phyloP scores from a whole-genome alignment of 2,113 vertebrate genomes.

The Ondatra zibethicus region DNA sequence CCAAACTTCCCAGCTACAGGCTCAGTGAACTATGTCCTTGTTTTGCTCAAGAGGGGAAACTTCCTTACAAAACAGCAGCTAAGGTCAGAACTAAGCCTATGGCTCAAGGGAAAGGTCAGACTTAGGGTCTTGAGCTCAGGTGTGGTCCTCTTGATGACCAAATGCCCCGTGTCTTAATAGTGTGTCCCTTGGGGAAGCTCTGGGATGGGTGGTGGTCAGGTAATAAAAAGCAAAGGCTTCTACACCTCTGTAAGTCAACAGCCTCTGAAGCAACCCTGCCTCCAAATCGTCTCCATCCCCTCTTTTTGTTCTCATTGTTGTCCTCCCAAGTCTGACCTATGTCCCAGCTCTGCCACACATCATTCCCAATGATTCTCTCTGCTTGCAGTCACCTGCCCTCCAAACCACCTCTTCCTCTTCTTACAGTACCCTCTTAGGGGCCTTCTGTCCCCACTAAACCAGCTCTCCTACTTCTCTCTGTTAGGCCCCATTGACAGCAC shows the following conservation, averaged over 20 bases:
- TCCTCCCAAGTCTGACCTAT: neutral
- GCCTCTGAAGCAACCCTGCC: neutral
- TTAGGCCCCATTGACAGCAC: neutral
- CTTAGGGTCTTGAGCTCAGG: neutral
- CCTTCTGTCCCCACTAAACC: neutral
- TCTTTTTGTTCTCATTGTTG: neutral
- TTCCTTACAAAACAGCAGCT: neutral
- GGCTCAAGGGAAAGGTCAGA: neutral
- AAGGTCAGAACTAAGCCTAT: neutral
- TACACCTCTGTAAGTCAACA: neutral
- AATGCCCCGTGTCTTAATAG: rapidly evolving
- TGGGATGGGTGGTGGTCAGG: neutral
- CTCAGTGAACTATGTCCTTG: neutral
- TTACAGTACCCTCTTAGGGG: neutral
- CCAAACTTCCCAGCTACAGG: neutral
- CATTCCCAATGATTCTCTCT: neutral
- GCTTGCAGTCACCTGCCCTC: neutral
- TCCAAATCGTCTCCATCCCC: neutral
- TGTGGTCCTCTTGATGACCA: neutral
- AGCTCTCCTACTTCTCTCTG: neutral
- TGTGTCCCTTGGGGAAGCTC: neutral
- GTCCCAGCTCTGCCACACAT: no score
- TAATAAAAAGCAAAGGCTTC: neutral
- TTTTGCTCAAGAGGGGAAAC: neutral
- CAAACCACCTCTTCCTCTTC: neutral